A percentile compares a stretch with the other conserved stretches of the same genome.
phyloP scores from a whole-genome alignment of 2,888 invertebrate genomes.

The Melanotus villosus region DNA sequence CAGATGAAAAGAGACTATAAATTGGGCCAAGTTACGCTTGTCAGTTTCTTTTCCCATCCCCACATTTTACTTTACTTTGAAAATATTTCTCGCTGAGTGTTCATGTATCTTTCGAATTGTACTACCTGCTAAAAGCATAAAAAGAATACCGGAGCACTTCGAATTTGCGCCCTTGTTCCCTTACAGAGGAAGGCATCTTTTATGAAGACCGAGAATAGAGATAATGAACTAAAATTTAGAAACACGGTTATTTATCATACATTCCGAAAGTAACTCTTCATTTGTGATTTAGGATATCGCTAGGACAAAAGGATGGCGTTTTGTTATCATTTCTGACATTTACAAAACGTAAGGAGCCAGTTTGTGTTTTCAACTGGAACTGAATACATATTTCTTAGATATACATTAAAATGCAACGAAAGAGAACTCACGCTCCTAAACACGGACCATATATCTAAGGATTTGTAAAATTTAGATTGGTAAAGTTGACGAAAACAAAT shows the following conservation, averaged over 20 bases:
- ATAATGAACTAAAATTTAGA: neutral
- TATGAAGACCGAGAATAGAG: neutral
- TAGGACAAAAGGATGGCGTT: neutral
- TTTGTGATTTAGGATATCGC: no score
- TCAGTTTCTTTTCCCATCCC: constrained; percentile 16
- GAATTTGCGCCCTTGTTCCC: neutral
- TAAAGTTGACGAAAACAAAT: constrained; percentile 28
- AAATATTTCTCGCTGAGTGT: constrained; percentile 19
- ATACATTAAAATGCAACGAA: constrained; percentile 17
- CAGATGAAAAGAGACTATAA: constrained; percentile 22
- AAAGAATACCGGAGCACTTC: neutral
- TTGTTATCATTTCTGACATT: neutral
- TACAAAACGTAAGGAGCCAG: neutral
- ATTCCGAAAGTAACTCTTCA: no score
- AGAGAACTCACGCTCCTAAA: constrained; percentile 7
- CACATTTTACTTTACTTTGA: constrained; percentile 21
- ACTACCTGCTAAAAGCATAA: constrained; percentile 7
- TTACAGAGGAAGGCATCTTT: neutral
- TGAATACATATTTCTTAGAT: constrained; percentile 19
- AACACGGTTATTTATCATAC: no score
- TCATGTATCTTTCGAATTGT: constrained; percentile 15
- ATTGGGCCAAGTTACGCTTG: constrained; percentile 20
- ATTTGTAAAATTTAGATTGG: constrained; percentile 25
- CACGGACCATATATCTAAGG: constrained; percentile 19
- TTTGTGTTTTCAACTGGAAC: neutral